Base-by-base conservation (phyloP, 1,140 invertebrate species). In the Hesperophylax magnus region DNA sequence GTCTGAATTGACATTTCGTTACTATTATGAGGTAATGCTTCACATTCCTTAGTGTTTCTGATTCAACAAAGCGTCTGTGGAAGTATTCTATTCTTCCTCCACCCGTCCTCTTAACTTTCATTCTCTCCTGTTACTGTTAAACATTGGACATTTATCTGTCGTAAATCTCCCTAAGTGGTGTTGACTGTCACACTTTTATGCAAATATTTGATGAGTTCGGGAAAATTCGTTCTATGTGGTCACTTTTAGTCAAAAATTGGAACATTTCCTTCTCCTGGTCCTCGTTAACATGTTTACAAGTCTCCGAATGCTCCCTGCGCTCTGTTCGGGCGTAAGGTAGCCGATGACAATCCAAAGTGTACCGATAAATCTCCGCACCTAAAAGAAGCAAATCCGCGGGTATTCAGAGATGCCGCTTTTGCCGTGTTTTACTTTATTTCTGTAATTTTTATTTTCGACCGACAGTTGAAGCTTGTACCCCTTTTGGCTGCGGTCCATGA, bases 401-500 rank as follows among this genome's bases (percentile, higher is more conserved):
- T 47, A 3, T 47, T 47, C 39, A 17, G 47, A 72, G 20, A 47
- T 5, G 67, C 39, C 69, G 39, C 69, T n/a, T 47, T 47, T 31
- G 58, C 9, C 18, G n/a, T 56, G 53, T 72, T 53, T 72, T 72
- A 8, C 20, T 67, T 27, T 27, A 34, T 67, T 67, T 67, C 7
- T 67, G n/a, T 27, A 31, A 11, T 54, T 53, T 72, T 22, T 72
- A 24, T 72, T 24, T 72, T 53, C 69, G 18, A 72, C 22, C 31
- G 69, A 72, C 69, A 54, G 14, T 72, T 72, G 69, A 54, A 54
- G 47, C 39, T 47, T 47, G 39, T 47, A 47, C 69, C 69, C 22
- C 7, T 72, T 72, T 72, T 72, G 69, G 69, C 69, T 72, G 20
- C 54, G 22, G 47, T 20, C 69, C 69, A 72, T 72, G 69, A 72